Conservation (phyloP, 2,888 invertebrate genomes). For the Blomia tropicalis region DNA sequence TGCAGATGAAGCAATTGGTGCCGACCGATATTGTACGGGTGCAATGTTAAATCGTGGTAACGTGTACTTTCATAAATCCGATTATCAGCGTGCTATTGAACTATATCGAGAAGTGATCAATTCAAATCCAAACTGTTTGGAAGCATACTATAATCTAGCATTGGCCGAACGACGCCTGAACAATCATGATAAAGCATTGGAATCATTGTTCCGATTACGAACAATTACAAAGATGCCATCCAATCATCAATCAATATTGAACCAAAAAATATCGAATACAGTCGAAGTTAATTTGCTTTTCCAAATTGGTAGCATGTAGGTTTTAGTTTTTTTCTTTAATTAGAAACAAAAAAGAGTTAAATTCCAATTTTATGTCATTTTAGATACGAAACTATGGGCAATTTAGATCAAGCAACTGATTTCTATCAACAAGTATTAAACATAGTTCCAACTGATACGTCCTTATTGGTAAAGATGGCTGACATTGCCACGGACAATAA, state of each 20-base stretch:
- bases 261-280: conserved; percentile 13
- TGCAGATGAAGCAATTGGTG: conserved; percentile 53
- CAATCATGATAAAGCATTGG: conserved; percentile 55
- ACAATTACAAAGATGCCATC: conserved; percentile 44
- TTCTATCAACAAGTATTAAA: conserved; percentile 58
- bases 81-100: conserved; percentile 52
- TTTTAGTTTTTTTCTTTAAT: background rate
- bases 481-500: conserved; percentile 73
- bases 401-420: conserved; percentile 42
- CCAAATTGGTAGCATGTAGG: conserved; percentile 10
- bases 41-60: conserved; percentile 73
- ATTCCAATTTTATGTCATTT: background rate
- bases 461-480: conserved; percentile 70
- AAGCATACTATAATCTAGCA: conserved; percentile 65
- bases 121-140: conserved; percentile 62
- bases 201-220: conserved; percentile 60
- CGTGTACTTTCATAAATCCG: conserved; percentile 52
- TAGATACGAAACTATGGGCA: conserved; percentile 49
- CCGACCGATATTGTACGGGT: conserved; percentile 59
- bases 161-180: conserved; percentile 52
- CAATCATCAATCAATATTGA: background rate
- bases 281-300: background rate
- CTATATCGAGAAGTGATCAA: conserved; percentile 58
- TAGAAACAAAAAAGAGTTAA: background rate
- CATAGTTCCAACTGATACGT: conserved; percentile 71